phyloP scores from a whole-genome alignment of 1,140 invertebrate genomes.

The Pemphigus obesinymphae region DNA sequence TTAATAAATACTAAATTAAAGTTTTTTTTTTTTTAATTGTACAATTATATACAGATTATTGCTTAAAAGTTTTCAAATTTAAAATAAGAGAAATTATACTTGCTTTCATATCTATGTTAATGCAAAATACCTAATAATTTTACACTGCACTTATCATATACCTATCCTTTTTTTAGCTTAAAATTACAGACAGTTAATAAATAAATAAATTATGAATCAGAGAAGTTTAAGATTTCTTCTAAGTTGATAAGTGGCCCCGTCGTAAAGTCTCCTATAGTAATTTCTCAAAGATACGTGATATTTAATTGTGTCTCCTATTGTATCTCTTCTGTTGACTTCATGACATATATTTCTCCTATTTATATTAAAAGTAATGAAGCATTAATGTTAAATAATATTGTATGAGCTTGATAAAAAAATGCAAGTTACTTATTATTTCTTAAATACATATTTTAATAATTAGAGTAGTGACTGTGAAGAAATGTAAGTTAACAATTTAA shows the following conservation, averaged over 20 bases:
- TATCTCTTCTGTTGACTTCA: conserved; percentile 2
- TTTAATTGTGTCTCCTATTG: background rate
- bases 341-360: conserved; percentile 4
- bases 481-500: too few relatives aligned
- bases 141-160: background rate
- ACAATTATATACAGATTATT: too few relatives aligned
- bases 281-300: background rate
- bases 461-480: too few relatives aligned
- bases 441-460: too few relatives aligned
- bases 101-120: background rate
- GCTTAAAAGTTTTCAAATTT: too few relatives aligned
- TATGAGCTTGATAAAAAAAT: background rate
- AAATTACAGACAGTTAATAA: too few relatives aligned
- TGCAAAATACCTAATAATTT: background rate
- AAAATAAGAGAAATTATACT: too few relatives aligned
- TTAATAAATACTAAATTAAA: too few relatives aligned
- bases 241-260: background rate
- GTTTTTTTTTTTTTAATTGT: too few relatives aligned
- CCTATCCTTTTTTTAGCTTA: background rate
- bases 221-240: conserved; percentile 2
- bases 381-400: background rate
- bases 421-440: background rate
- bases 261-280: conserved; percentile 2
- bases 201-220: background rate
- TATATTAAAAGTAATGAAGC: background rate